Conservation (phyloP, 1,140 invertebrate genomes). For the Trypoxylus dichotomus region DNA sequence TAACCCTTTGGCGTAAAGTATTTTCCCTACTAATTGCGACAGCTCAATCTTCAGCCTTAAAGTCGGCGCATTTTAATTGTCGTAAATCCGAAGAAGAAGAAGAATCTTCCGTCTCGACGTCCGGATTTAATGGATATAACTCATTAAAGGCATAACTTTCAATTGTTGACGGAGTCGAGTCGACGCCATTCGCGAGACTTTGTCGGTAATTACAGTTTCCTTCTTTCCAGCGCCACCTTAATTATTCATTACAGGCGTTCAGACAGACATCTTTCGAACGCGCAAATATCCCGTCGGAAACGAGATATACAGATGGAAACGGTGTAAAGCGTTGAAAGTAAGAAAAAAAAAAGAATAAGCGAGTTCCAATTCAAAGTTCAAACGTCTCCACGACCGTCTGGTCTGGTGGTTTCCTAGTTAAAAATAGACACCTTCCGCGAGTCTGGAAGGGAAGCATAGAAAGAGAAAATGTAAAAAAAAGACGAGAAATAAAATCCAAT, state of each 20-base stretch:
- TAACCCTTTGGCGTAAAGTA: not conserved
- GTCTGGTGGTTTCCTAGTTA: not conserved
- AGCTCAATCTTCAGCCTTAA: not conserved
- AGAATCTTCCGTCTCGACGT: not conserved
- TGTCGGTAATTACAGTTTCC: not conserved
- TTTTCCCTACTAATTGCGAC: slow-evolving; percentile 6
- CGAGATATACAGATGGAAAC: not conserved
- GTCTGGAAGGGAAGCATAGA: too few relatives aligned
- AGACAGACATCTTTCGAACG: not conserved
- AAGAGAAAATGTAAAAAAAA: not conserved
- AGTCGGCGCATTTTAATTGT: not conserved
- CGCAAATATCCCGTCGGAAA: not conserved
- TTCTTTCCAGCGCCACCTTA: slow-evolving; percentile 5
- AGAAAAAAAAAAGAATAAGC: not conserved
- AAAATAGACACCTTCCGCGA: too few relatives aligned
- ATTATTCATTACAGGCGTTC: not conserved
- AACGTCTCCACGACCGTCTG: too few relatives aligned
- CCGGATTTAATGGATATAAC: slow-evolving; percentile 21
- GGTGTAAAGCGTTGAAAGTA: not conserved
- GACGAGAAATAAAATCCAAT: not conserved
- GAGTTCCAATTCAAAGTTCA: not conserved
- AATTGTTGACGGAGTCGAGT: not conserved
- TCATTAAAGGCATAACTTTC: slow-evolving; percentile 20
- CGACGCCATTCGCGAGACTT: not conserved
- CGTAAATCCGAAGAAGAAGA: not conserved